Evolutionary conservation across 2,888 invertebrate genomes (phyloP).

Genomic region (Troides aeacus): DNA sequence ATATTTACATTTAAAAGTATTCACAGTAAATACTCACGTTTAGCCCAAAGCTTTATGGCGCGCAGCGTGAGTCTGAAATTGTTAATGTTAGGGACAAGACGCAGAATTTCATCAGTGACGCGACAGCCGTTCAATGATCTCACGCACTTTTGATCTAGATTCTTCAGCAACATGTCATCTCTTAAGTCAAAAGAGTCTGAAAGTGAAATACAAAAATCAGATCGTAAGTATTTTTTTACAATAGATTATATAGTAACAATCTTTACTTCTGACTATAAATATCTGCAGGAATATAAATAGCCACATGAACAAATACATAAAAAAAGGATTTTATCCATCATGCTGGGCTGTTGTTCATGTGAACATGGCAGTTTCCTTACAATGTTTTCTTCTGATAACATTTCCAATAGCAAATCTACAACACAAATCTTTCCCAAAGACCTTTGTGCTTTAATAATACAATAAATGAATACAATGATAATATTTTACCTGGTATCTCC

Average conservation of each 20-base stretch:
- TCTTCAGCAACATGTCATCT: slow-evolving; percentile 95
- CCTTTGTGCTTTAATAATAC: no score
- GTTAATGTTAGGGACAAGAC: slow-evolving; percentile 96
- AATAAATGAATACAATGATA: background rate
- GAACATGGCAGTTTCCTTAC: no score
- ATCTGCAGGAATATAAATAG: no score
- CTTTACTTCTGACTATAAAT: no score
- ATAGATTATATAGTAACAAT: no score
- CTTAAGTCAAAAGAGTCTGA: slow-evolving; percentile 88
- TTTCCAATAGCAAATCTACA: no score
- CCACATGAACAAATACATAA: no score
- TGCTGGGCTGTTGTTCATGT: no score
- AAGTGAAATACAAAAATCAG: background rate
- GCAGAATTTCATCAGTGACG: slow-evolving; percentile 98
- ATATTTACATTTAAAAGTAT: background rate
- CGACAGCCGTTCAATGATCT: slow-evolving; percentile 98
- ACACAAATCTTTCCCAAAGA: no score
- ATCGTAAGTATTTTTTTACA: no score
- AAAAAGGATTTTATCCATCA: no score
- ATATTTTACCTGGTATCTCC: slow-evolving; percentile 90
- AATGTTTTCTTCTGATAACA: no score
- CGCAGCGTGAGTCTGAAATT: slow-evolving; percentile 95
- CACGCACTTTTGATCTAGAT: slow-evolving; percentile 97
- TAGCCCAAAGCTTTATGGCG: slow-evolving; percentile 99
- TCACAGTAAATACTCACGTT: slow-evolving; percentile 83